Conservation (phyloP, 2,888 invertebrate genomes). For the Buathra laborator region DNA sequence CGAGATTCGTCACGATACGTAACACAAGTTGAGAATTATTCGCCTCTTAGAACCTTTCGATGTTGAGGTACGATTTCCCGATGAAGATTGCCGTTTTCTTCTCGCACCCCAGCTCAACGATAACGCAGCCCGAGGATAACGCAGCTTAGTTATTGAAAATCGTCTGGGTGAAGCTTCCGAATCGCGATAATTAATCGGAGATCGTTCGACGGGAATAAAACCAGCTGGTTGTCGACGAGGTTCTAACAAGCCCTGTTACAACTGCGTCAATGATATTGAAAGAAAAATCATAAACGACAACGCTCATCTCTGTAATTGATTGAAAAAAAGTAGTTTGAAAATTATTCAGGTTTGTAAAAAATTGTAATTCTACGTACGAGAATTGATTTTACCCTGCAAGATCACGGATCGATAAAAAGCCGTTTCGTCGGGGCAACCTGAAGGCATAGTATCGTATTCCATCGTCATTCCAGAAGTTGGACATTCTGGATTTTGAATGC, state of each 20-base stretch:
- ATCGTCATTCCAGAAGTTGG: background rate
- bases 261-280: constrained; percentile 14
- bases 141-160: background rate
- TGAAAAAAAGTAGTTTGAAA: background rate
- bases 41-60: constrained; percentile 2
- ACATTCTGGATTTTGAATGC: constrained; percentile 14
- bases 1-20: constrained; percentile 27
- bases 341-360: background rate
- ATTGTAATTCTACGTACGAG: constrained; percentile 28
- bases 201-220: background rate
- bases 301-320: constrained; percentile 6
- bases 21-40: constrained; percentile 25
- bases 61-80: background rate
- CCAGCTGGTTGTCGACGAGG: background rate
- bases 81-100: background rate
- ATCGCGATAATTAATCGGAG: background rate
- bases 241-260: constrained; percentile 1
- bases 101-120: background rate
- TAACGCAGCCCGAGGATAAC: background rate
- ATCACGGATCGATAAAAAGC: constrained; percentile 28
- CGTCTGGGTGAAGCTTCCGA: background rate
- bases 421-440: constrained; percentile 26
- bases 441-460: constrained; percentile 6
- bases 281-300: background rate
- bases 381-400: constrained; percentile 51